Conservation (phyloP, 2,797 vertebrate species). For the Natrix natrix region DNA sequence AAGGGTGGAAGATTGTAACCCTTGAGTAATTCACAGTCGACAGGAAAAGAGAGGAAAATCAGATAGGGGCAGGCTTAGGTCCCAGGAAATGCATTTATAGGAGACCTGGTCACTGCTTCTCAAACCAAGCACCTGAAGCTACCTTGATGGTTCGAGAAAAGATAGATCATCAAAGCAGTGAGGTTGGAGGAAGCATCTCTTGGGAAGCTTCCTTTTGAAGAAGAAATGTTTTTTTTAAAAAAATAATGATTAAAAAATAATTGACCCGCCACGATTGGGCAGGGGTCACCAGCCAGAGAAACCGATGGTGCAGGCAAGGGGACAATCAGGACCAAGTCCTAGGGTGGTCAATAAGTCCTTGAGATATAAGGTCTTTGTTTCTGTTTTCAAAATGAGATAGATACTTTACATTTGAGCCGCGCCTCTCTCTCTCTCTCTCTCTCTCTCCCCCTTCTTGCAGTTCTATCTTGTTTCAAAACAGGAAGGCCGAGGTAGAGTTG, state of each 20-base stretch:
- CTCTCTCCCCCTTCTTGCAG: background rate
- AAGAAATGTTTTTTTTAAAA: background rate
- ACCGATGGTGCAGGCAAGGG: background rate
- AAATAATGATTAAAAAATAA: background rate
- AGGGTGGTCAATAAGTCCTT: background rate
- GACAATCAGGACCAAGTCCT: background rate
- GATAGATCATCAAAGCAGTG: background rate
- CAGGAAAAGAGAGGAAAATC: background rate
- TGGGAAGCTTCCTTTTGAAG: background rate
- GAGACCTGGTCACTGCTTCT: background rate
- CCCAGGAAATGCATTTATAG: background rate
- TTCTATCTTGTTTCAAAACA: too few relatives aligned
- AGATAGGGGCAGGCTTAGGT: background rate
- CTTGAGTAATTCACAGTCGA: background rate
- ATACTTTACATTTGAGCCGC: background rate
- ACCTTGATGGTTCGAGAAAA: background rate
- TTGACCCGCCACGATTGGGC: background rate
- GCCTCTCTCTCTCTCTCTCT: background rate
- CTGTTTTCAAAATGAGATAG: background rate
- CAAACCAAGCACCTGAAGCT: background rate
- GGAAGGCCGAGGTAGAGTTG: conserved; percentile 56
- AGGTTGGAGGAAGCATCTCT: background rate
- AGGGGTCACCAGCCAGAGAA: background rate
- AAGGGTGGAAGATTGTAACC: background rate
- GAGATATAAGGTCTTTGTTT: too few relatives aligned